Conservation (phyloP, 2,113 vertebrate genomes). For the Hippoglossus stenolepis region DNA sequence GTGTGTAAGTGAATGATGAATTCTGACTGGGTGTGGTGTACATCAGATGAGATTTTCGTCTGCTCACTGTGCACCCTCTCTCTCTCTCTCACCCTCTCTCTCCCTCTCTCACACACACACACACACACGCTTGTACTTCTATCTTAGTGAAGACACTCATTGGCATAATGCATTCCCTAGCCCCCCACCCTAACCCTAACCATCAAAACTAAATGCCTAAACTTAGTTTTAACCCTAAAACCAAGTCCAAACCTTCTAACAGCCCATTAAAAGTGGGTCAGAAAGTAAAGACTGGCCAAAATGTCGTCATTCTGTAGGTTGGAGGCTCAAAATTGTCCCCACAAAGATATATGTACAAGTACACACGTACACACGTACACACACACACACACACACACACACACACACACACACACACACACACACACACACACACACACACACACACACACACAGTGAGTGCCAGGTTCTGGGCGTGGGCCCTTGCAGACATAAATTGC, state of each 20-base stretch:
- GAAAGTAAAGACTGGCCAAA: too few species aligned
- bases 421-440: conserved; percentile 39
- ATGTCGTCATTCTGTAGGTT: too few species aligned
- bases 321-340: too few species aligned
- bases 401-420: conserved; percentile 37
- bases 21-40: conserved; percentile 80
- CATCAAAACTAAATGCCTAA: too few species aligned
- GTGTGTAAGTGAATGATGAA: conserved; percentile 65
- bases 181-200: too few species aligned
- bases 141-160: too few species aligned
- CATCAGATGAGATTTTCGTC: conserved; percentile 83
- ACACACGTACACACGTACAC: conserved; percentile 40
- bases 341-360: too few species aligned
- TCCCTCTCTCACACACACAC: neutral
- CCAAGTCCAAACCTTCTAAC: too few species aligned
- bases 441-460: conserved; percentile 36
- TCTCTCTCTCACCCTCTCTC: neutral
- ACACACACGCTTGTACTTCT: conserved; percentile 1
- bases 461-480: conserved; percentile 81
- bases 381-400: conserved; percentile 38
- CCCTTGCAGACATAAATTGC: conserved; percentile 79
- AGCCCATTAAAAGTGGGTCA: too few species aligned
- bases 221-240: too few species aligned
- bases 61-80: conserved; percentile 63
- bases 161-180: too few species aligned